phyloP scores from a whole-genome alignment of 2,113 vertebrate species.

The Otolemur garnettii region DNA sequence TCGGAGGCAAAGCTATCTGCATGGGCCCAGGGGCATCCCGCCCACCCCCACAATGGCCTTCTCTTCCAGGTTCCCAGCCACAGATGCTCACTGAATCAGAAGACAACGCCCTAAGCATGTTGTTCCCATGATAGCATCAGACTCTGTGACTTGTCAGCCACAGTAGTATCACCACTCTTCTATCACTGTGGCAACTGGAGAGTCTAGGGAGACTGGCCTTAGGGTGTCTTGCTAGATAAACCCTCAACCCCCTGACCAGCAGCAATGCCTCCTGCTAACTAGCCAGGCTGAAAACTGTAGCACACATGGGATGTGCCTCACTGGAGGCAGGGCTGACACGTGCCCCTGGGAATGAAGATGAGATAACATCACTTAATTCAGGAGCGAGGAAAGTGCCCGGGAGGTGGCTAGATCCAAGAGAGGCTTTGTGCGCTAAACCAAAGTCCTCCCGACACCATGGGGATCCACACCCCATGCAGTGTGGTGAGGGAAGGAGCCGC shows the following conservation, averaged over 20 bases:
- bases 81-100: not conserved
- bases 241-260: not conserved
- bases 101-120: not conserved
- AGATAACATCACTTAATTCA: not conserved
- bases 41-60: not conserved
- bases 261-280: not conserved
- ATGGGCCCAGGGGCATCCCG: not conserved
- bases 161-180: not conserved
- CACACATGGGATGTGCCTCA: not conserved
- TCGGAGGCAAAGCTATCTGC: not conserved
- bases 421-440: fast-evolving
- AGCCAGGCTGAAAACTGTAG: not conserved
- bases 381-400: not conserved
- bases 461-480: not conserved
- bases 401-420: not conserved
- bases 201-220: not conserved
- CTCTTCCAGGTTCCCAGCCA: not conserved
- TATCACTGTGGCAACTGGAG: not conserved
- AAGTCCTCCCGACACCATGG: fast-evolving
- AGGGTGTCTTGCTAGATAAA: not conserved
- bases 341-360: too few relatives aligned
- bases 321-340: not conserved
- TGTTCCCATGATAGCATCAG: not conserved
- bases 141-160: not conserved
- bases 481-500: not conserved